Evolutionary conservation across 2,113 vertebrate genomes (phyloP), one percentile per base, ranked within the genome.

Genomic region (Phocoena phocoena): DNA sequence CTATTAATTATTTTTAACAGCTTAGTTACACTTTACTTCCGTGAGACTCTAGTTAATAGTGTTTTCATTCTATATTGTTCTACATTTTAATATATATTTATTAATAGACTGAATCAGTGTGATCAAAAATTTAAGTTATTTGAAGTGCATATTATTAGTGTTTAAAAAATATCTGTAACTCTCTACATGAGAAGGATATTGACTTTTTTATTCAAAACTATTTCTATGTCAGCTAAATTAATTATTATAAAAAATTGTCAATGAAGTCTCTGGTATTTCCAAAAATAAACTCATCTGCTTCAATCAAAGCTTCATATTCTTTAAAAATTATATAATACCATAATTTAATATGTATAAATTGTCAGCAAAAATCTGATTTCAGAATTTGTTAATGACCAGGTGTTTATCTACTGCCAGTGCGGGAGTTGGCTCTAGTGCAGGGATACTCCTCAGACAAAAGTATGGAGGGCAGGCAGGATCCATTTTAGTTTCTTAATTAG

Each of bases 91-190:
- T 89, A 86, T 33, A 25, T 81, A 44, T 62, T 77, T 82, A 88
- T 28, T 36, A 91, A 63, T 6, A 81, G 33, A 23, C 17, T 17
- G 1, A 28, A 89, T 2, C 20, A n/a, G 2, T n/a, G 8, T 47
- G 36, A 47, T 65, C 90, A 85, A 95, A 97, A 81, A n/a, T 71
- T 62, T 89, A 88, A 71, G 25, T 83, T 79, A 58, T 50, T 67
- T 77, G 18, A 77, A 8, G 3, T 31, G 5, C 71, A 21, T 82
- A 13, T 84, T 68, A 88, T 33, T 36, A 63, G 15, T 10, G 2
- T 60, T 81, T 67, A n/a, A 26, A 67, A 90, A 94, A 50, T 63
- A 77, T n/a, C 44, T 80, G 14, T 38, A 84, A 44, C 33, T 79
- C 55, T 18, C 55, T 21, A 58, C 28, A 21, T 80, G 79, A 60